Base-by-base conservation (phyloP, 2,888 invertebrate genomes). In the Octodonta nipae region DNA sequence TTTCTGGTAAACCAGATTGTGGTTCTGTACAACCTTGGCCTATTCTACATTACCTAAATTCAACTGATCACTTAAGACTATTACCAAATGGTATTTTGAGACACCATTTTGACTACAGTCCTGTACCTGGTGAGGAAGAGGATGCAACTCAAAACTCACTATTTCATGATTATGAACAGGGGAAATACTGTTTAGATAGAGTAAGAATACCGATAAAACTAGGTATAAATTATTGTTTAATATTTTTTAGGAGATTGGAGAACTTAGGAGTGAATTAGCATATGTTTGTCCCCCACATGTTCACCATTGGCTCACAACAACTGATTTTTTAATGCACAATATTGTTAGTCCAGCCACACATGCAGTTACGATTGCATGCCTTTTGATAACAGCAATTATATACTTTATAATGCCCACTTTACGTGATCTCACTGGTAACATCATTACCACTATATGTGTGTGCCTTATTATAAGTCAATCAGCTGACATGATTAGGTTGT, bases 391-490 rank as follows among this genome's bases (percentile, higher is more conserved):
- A 20, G 80, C 85, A 4, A 71, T 85, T 27, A 72, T 85, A 38
- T 86, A 86, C 54, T 86, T 86, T 60, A 75, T 86, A 22, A 62
- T 87, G 52, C 85, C 86, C 8, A 84, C 85, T 30, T 61, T 87
- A 34, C 65, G 84, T 52, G 85, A 87, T 63, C 66, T 86, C 30
- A 76, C 83, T 17, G 86, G 86, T 2, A 86, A 86, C 55, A 85
- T 86, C 42, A 73, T 86, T 36, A 84, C 85, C 2, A 85, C 83
- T 28, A 78, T 86, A 52, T 76, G 76, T 35, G 54, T 85, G 26
- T 86, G 86, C 50, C 64, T 86, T 43, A 78, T 85, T 49, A 63
- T 79, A 4, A 76, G 75, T 44, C 82, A 86, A 58, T 75, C 75
- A 5, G 83, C 85, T 5, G 79, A 83, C 54, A 67, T 81, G 38